These are phyloP conservation scores for Lepeophtheirus nordmannii DNA, from an alignment of 2,888 invertebrate genomes.

Conservation along the genomic window DNA sequence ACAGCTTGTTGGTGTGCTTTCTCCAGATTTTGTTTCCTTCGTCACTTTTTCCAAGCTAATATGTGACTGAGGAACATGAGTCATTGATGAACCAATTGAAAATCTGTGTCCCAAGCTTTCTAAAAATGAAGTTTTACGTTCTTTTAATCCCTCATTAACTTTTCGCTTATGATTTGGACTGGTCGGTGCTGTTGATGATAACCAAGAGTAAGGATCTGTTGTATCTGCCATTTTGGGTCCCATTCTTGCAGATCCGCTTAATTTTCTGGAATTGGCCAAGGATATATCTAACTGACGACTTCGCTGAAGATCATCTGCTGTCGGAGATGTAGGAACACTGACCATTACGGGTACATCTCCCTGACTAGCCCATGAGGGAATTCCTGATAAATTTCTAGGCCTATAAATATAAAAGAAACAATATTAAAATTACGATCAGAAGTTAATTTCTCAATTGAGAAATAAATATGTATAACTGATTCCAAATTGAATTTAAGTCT, in stretches of 20 bases:
- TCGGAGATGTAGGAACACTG: conserved; percentile 10
- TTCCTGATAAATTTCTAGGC: background rate
- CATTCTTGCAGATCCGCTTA: background rate
- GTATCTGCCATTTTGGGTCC: background rate
- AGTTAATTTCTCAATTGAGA: background rate
- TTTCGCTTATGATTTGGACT: conserved; percentile 2
- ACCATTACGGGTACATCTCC: background rate
- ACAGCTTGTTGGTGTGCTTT: background rate
- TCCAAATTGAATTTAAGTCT: background rate
- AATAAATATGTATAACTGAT: background rate
- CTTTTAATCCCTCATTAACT: background rate
- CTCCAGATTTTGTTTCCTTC: background rate
- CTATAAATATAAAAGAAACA: background rate
- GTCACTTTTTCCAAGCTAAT: conserved; percentile 7
- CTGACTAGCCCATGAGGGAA: background rate
- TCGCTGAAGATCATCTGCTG: background rate
- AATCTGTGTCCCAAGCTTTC: background rate
- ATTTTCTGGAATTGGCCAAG: background rate
- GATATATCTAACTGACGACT: background rate
- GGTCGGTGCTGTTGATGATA: conserved; percentile 14
- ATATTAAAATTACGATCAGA: background rate
- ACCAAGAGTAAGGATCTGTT: conserved; percentile 23
- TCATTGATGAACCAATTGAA: background rate
- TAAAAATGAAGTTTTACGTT: background rate
- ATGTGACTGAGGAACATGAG: background rate